Conservation (phyloP, 2,888 invertebrate genomes). For the Helleia helle region DNA sequence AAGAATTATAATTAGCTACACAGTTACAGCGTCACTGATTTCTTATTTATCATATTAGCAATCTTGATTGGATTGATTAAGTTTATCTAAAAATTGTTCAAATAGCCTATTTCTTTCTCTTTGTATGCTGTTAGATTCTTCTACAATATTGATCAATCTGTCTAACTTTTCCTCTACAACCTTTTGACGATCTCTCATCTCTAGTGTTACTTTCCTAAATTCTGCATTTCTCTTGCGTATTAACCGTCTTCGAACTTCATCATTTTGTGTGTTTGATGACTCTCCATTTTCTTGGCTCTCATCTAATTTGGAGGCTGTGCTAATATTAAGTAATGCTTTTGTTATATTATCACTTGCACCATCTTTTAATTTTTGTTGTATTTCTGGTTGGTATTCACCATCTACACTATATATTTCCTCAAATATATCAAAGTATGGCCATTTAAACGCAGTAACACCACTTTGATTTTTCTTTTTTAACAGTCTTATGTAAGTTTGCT, state of each 20-base stretch:
- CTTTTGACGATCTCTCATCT: conserved; percentile 56
- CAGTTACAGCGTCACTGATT: too few species aligned
- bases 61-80: conserved; percentile 30
- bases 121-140: conserved; percentile 63
- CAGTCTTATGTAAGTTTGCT: conserved; percentile 56
- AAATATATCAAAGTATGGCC: conserved; percentile 61
- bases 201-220: conserved; percentile 50
- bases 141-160: conserved; percentile 57
- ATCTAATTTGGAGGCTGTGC: conserved; percentile 34
- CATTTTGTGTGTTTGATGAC: conserved; percentile 34
- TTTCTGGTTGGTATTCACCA: conserved; percentile 56
- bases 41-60: too few species aligned
- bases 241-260: conserved; percentile 40
- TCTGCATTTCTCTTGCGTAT: conserved; percentile 46
- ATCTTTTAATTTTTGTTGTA: conserved; percentile 51
- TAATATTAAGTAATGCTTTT: conserved; percentile 47
- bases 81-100: conserved; percentile 50
- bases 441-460: conserved; percentile 44
- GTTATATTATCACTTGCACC: conserved; percentile 42
- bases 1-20: too few species aligned
- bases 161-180: conserved; percentile 61
- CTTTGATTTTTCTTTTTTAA: conserved; percentile 48
- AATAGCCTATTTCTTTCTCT: conserved; percentile 55
- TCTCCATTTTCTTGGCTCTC: conserved; percentile 35
- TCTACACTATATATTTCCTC: conserved; percentile 54